These are phyloP conservation scores for Lophura nycthemera DNA, from an alignment of 2,113 vertebrate species.

Conservation along the genomic window DNA sequence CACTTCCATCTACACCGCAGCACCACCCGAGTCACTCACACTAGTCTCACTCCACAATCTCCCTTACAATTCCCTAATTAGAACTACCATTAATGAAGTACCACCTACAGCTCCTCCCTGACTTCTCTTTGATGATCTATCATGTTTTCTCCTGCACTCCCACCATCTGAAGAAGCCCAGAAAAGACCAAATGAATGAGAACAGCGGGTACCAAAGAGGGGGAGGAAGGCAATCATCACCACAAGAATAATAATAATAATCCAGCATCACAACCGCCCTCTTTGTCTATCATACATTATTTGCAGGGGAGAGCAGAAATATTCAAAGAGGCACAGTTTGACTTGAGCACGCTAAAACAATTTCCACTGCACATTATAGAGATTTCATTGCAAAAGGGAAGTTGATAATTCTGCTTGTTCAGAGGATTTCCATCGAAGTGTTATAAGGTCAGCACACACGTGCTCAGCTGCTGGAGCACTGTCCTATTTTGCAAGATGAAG, in stretches of 20 bases:
- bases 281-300: neutral
- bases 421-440: slow-evolving; percentile 13
- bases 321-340: neutral
- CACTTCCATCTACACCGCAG: fast-evolving
- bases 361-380: slow-evolving; percentile 5
- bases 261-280: neutral
- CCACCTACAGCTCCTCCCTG: neutral
- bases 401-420: slow-evolving; percentile 38
- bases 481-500: slow-evolving; percentile 64
- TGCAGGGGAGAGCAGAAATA: fast-evolving
- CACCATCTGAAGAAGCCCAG: neutral
- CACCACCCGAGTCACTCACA: neutral
- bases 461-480: neutral
- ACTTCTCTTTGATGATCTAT: neutral
- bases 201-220: neutral
- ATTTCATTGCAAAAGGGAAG: slow-evolving; percentile 56
- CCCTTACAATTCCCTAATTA: neutral
- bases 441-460: slow-evolving; percentile 39
- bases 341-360: neutral
- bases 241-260: neutral
- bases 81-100: neutral
- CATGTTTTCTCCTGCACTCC: neutral
- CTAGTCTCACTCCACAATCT: neutral
- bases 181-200: neutral
- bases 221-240: neutral